Evolutionary conservation across 2,113 vertebrate species (phyloP).

Genomic region (Alethe diademata): DNA sequence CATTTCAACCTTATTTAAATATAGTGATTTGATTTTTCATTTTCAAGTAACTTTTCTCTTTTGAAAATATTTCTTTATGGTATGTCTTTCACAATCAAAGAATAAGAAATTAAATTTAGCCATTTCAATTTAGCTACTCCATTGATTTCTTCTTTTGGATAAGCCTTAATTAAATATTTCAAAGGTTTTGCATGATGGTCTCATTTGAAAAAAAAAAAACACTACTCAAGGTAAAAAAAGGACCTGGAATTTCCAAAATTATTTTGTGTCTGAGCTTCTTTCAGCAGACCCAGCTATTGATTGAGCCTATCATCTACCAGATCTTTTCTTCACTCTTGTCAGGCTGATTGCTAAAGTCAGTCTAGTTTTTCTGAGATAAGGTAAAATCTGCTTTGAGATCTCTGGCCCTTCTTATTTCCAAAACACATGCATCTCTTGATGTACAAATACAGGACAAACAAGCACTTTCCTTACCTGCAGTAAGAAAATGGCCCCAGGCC

Average conservation of each 20-base stretch:
- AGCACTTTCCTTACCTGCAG: conserved; percentile 84
- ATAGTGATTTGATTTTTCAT: neutral
- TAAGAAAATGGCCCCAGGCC: conserved; percentile 86
- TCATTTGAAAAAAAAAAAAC: neutral
- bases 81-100: neutral
- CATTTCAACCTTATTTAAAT: neutral
- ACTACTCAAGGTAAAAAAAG: neutral
- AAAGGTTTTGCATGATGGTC: neutral
- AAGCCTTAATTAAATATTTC: neutral
- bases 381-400: neutral
- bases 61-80: neutral
- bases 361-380: neutral
- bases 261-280: neutral
- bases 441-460: neutral
- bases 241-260: neutral
- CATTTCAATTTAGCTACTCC: neutral
- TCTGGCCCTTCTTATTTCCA: neutral
- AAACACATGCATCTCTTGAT: neutral
- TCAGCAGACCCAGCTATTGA: neutral
- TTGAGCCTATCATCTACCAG: neutral
- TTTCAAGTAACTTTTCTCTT: neutral
- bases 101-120: neutral
- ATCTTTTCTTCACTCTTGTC: neutral
- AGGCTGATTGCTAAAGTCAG: neutral
- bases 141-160: neutral